Evolutionary conservation across 1,140 invertebrate genomes (phyloP), one percentile per base, ranked within the genome.

Genomic region (Heliconius eleuchia): DNA sequence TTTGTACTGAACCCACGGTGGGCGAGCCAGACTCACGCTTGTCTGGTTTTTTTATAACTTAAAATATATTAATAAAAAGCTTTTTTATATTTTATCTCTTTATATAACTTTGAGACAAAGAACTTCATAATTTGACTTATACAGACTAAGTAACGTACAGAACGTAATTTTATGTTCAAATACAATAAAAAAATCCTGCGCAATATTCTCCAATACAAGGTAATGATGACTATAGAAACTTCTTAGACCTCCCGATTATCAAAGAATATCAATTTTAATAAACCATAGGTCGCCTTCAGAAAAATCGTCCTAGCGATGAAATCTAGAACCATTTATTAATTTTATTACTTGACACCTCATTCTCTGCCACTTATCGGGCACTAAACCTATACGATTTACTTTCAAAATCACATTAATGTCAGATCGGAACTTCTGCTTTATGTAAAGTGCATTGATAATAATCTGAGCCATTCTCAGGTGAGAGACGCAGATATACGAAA

Each of bases 381-480:
- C 87, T 91, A 94, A 93, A 92, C 88, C 89, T 90, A 92, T 90
- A 93, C 91, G 86, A 93, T 92, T 93, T 92, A 93, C 91, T 88
- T 89, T 90, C 91, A 92, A 92, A 90, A 90, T 92, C 90, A 92
- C 92, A 94, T 94, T 87, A 94, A 93, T 87, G 92, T 94, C 92
- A 92, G 87, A 87, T 90, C 86, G 87, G 85, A 86, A 89, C 91
- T 92, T 94, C 92, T 94, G 92, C 89, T 94, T 93, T 93, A 87
- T 94, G 92, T 94, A 94, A 94, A 94, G 89, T 93, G 90, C 92
- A 94, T 94, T 92, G 92, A 94, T 94, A 94, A 93, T 94, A 93
- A 91, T 93, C 90, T 88, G 83, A 88, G 85, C 89, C 88, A 88
- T 91, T 91, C 90, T 91, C 86, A 85, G 86, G 77, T 73, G 85